These are phyloP conservation scores for Cataglyphis albicans DNA, from an alignment of 2,888 invertebrate species.

Conservation along the genomic window DNA sequence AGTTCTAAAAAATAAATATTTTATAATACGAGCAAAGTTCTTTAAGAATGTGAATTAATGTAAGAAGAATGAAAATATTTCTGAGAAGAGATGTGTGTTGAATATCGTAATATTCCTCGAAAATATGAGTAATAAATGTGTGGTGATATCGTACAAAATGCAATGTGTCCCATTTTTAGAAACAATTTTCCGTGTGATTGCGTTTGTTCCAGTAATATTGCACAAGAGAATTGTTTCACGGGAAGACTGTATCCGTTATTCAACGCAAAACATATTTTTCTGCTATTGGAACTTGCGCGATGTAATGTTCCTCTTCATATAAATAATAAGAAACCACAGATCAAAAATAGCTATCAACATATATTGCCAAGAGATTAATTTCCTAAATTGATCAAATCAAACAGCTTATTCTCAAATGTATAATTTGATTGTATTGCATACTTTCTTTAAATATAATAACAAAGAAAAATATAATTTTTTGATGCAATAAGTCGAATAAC, in stretches of 20 bases:
- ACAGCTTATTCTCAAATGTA: background rate
- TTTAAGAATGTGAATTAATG: background rate
- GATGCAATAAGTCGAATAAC: background rate
- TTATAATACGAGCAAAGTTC: background rate
- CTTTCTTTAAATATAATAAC: background rate
- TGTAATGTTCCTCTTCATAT: slow-evolving; percentile 18
- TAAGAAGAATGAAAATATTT: background rate
- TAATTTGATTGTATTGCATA: background rate
- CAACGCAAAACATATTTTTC: slow-evolving; percentile 14
- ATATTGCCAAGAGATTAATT: background rate
- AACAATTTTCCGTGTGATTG: slow-evolving; percentile 33
- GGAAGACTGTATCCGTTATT: slow-evolving; percentile 33
- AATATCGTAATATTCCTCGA: slow-evolving; percentile 7
- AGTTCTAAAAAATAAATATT: background rate
- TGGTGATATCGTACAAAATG: slow-evolving; percentile 33
- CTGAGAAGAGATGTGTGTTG: background rate
- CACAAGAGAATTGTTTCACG: slow-evolving; percentile 26
- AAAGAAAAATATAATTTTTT: background rate
- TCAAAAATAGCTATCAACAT: background rate
- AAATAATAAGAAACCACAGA: background rate
- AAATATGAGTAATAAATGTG: background rate
- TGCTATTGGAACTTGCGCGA: slow-evolving; percentile 23
- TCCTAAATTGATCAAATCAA: background rate
- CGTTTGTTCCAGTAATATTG: slow-evolving; percentile 46
- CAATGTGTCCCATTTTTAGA: slow-evolving; percentile 38